phyloP scores from a whole-genome alignment of 2,888 invertebrate genomes.

The Seira sanloemensis region DNA sequence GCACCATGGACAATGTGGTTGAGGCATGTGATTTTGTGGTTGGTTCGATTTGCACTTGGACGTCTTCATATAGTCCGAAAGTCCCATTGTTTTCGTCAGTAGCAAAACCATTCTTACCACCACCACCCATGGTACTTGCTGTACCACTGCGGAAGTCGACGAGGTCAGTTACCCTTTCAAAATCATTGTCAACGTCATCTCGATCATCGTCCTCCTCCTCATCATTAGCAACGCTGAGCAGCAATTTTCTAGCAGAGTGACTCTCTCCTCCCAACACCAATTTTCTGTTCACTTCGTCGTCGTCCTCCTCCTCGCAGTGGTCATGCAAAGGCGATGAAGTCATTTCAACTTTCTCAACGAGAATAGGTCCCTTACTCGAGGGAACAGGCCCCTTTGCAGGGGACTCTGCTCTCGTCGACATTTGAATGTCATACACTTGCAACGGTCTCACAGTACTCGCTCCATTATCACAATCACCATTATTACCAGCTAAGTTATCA shows the following conservation, averaged over 20 bases:
- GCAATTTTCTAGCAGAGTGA: slow-evolving; percentile 52
- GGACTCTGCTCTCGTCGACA: slow-evolving; percentile 55
- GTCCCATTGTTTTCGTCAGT: slow-evolving; percentile 53
- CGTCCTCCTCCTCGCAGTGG: slow-evolving; percentile 60
- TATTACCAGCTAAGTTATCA: not conserved
- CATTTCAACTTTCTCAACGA: slow-evolving; percentile 71
- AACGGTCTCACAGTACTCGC: slow-evolving; percentile 65
- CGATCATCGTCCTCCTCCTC: slow-evolving; percentile 19
- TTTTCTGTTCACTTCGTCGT: slow-evolving; percentile 23
- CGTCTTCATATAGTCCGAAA: slow-evolving; percentile 67
- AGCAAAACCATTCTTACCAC: slow-evolving; percentile 12
- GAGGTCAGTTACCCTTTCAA: slow-evolving; percentile 59
- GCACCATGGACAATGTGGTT: slow-evolving; percentile 71
- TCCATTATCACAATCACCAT: slow-evolving; percentile 34
- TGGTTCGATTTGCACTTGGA: slow-evolving; percentile 66
- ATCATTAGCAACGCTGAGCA: slow-evolving; percentile 20
- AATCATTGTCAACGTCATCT: slow-evolving; percentile 59
- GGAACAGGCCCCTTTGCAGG: slow-evolving; percentile 41
- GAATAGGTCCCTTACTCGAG: slow-evolving; percentile 54
- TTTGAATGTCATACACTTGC: slow-evolving; percentile 61
- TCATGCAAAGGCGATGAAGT: slow-evolving; percentile 65
- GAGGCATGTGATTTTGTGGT: slow-evolving; percentile 49
- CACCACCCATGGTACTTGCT: not conserved
- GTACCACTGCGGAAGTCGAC: slow-evolving; percentile 55
- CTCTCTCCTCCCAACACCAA: slow-evolving; percentile 39